Evolutionary conservation across 2,888 invertebrate species (phyloP).

Genomic region (Melitaea athalia): DNA sequence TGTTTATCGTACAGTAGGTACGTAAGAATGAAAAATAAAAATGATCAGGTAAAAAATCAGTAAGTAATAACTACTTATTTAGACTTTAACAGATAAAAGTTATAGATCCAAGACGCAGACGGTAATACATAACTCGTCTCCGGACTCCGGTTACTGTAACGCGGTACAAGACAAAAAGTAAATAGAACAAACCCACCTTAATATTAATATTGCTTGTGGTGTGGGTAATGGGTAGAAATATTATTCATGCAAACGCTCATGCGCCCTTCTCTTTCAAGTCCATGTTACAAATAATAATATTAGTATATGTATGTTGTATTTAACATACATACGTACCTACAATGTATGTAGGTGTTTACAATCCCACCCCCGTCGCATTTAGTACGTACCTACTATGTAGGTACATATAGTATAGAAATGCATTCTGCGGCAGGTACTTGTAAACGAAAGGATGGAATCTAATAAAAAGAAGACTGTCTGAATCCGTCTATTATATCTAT

Average conservation of each 20-base stretch:
- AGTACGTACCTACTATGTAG: conserved; percentile 26
- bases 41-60: no score
- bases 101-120: conserved; percentile 24
- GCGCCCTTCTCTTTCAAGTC: conserved; percentile 48
- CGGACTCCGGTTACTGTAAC: conserved; percentile 26
- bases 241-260: conserved; percentile 48
- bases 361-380: conserved; percentile 36
- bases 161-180: conserved; percentile 38
- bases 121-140: conserved; percentile 26
- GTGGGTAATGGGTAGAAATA: conserved; percentile 43
- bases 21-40: no score
- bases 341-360: conserved; percentile 31
- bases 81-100: conserved; percentile 1
- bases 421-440: conserved; percentile 50
- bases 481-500: conserved; percentile 46
- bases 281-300: conserved; percentile 43
- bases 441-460: conserved; percentile 63
- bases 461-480: conserved; percentile 64
- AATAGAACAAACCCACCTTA: conserved; percentile 39
- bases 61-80: background rate
- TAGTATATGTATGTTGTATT: conserved; percentile 36
- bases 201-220: conserved; percentile 40
- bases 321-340: conserved; percentile 32
- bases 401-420: conserved; percentile 43
- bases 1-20: no score